Percentiles rank a stretch among this genome's conserved stretches.
Evolutionary conservation across 2,113 vertebrate genomes (phyloP).

Genomic region (Hypocryptadius cinnamomeus): DNA sequence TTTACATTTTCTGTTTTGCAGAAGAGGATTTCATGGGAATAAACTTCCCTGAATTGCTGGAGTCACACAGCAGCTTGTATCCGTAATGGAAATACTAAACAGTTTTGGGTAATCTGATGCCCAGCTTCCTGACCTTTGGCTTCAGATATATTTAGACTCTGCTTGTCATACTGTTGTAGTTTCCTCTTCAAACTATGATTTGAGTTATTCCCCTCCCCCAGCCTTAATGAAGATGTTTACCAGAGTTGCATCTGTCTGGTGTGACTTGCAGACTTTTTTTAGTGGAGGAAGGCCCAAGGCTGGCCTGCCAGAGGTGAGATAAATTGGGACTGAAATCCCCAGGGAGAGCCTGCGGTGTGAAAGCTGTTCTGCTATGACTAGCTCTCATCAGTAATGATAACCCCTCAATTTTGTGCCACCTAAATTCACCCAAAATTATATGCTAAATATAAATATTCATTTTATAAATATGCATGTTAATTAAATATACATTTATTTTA

Average conservation of each 20-base stretch:
- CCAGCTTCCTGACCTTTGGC: not conserved
- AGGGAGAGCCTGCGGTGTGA: constrained; percentile 39
- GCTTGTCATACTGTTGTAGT: not conserved
- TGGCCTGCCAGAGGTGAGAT: constrained; percentile 38
- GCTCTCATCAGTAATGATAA: constrained; percentile 53
- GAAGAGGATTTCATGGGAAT: not conserved
- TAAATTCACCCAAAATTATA: constrained; percentile 68
- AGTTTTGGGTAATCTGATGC: not conserved
- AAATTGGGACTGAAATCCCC: constrained; percentile 49
- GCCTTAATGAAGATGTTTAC: constrained; percentile 34
- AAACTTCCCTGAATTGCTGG: not conserved
- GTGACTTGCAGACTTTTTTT: constrained; percentile 4
- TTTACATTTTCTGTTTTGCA: not conserved
- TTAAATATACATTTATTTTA: constrained; percentile 86
- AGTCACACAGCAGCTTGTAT: not conserved
- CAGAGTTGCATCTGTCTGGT: not conserved
- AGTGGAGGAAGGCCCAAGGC: constrained; percentile 31
- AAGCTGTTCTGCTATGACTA: constrained; percentile 57
- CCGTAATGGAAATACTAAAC: not conserved
- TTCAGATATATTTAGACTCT: not conserved
- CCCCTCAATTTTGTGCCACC: constrained; percentile 61
- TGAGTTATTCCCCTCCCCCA: not conserved
- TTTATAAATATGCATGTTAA: constrained; percentile 84
- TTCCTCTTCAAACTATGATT: not conserved
- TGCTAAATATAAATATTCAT: constrained; percentile 79